Base-by-base conservation (phyloP, 1,140 invertebrate species). In the Drosophila oshimai region DNA sequence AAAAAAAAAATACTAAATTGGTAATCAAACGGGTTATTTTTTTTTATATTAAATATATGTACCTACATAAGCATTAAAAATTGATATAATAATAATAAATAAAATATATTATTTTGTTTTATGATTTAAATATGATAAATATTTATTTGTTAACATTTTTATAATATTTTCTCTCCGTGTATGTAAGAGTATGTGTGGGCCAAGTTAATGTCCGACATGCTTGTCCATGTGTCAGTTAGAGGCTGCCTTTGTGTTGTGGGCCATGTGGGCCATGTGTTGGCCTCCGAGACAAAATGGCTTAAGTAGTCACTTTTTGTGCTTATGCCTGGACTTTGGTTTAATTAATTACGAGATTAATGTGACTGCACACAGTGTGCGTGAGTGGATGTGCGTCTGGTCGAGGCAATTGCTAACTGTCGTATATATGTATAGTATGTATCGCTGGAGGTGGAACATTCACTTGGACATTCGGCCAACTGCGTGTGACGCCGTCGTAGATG, bases 261-360 rank as follows among this genome's bases (percentile, higher is more conserved):
- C 18, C 44, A 31, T 34, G 29, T n/a, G 44, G 71, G 75, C 81
- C 75, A 87, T 87, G 81, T 87, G 81, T 79, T 74, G 61, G 81
- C 73, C 76, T 79, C 71, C 58, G 58, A 76, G 81, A 68, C 81
- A 77, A 86, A 86, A 86, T 86, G 81, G 81, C 81, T 86, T 86
- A 87, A 86, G 81, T 87, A 86, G 81, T 86, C 81, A 86, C 72
- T 87, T 87, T 87, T 86, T 80, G 81, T 86, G 81, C 81, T 86
- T 86, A 86, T 80, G 81, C 80, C 67, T 62, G 81, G 81, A 86
- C 76, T 86, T 86, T 87, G 81, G 76, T 87, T 86, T 87, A 86
- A 86, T 86, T 86, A 86, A 86, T 86, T 86, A 87, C 81, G 79
- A 86, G 81, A 86, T 86, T 86, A 86, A 86, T 87, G 81, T 55